Conservation (phyloP, 35 echinoderm and acorn worm species). For the Acanthaster planci region DNA sequence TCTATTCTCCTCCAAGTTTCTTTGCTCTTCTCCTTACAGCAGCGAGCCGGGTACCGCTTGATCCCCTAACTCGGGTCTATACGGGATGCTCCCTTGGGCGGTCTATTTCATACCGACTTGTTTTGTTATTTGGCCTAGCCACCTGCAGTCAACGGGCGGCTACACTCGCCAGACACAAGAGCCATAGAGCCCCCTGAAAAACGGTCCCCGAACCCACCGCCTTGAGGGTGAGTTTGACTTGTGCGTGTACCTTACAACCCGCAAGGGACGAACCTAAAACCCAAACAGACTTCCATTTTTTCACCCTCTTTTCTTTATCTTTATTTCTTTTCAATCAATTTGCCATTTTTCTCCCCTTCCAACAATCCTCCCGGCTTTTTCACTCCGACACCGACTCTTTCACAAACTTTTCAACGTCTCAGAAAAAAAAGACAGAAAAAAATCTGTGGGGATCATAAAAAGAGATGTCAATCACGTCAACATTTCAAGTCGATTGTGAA, state of each 20-base stretch:
- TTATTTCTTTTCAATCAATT: not conserved
- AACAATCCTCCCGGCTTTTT: constrained; percentile 23
- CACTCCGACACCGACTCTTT: constrained; percentile 30
- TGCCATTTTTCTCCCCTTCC: constrained; percentile 4
- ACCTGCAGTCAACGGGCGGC: constrained; percentile 15
- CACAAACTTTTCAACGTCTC: constrained; percentile 27
- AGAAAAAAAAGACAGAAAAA: not conserved
- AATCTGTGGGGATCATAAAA: not conserved
- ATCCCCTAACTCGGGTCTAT: constrained; percentile 2
- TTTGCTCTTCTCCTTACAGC: constrained; percentile 20
- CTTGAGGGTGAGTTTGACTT: constrained; percentile 17
- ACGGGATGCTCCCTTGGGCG: constrained; percentile 1
- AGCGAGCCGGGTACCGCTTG: not conserved
- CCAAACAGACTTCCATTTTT: constrained; percentile 14
- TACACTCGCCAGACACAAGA: not conserved
- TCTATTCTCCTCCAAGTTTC: constrained; percentile 11
- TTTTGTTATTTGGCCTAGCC: constrained; percentile 23
- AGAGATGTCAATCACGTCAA: constrained; percentile 18
- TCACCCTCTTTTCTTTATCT: not conserved
- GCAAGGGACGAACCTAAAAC: constrained; percentile 28
- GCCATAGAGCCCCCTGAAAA: not conserved
- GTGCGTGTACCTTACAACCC: constrained; percentile 30
- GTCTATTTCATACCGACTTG: constrained; percentile 16
- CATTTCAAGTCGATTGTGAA: constrained; percentile 12
- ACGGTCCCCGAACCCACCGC: too few relatives aligned